These are phyloP conservation scores for Pseudopodoces humilis DNA, from an alignment of 2,113 vertebrate genomes.

Conservation along the genomic window DNA sequence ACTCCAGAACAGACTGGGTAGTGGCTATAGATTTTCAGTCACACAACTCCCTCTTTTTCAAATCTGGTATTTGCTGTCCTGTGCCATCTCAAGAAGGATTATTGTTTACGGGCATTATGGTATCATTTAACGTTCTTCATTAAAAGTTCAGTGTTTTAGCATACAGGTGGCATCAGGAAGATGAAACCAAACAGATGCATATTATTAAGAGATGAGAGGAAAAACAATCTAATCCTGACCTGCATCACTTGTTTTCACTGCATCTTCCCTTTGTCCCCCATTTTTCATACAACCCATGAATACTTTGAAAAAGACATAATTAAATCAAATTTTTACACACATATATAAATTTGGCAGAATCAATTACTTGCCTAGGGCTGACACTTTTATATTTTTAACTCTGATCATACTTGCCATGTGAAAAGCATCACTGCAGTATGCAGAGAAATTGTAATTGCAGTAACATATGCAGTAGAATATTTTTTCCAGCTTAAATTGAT, in stretches of 20 bases:
- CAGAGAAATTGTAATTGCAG: slow-evolving; percentile 2
- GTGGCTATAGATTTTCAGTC: neutral
- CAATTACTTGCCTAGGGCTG: neutral
- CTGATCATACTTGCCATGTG: neutral
- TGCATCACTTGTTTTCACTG: neutral
- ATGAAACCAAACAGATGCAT: neutral
- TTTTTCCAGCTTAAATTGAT: slow-evolving; percentile 30
- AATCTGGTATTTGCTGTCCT: neutral
- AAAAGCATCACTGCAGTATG: slow-evolving; percentile 23
- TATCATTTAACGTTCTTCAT: neutral
- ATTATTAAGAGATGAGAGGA: neutral
- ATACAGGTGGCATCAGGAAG: slow-evolving; percentile 4
- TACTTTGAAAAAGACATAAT: neutral
- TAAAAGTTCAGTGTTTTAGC: neutral
- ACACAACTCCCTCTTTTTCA: neutral
- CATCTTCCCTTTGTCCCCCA: neutral
- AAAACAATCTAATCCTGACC: neutral
- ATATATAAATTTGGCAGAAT: neutral
- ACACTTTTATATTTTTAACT: slow-evolving; percentile 19
- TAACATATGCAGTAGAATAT: neutral
- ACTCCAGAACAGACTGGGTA: neutral
- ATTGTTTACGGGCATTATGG: neutral
- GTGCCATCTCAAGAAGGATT: neutral
- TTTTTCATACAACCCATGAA: neutral
- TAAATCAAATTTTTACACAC: neutral